phyloP scores from a whole-genome alignment of 1,140 invertebrate species.

The Drosophila navojoa region DNA sequence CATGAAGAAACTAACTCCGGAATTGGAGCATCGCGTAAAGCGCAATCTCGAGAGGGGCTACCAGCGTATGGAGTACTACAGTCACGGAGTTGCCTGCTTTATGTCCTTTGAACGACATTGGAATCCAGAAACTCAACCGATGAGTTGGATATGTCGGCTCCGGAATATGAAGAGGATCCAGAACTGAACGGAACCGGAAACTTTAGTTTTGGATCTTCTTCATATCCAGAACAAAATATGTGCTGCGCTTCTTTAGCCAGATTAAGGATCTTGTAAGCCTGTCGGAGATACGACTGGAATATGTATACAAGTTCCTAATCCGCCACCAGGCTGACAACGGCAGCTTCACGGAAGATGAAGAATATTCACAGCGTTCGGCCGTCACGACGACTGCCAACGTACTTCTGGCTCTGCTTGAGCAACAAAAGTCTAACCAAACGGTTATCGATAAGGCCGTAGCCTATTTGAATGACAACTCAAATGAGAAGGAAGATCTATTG shows the following conservation, averaged over 20 bases:
- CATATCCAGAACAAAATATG: too few species aligned
- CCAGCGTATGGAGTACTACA: conserved; percentile 96
- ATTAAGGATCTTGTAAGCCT: conserved; percentile 91
- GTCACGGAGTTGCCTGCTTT: conserved; percentile 95
- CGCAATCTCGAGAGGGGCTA: conserved; percentile 94
- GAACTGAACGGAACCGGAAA: conserved; percentile 88
- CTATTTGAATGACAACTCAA: conserved; percentile 85
- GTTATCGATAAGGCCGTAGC: conserved; percentile 83
- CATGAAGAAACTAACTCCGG: conserved; percentile 80
- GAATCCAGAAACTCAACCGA: too few species aligned
- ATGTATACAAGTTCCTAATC: conserved; percentile 92
- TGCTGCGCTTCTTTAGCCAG: conserved; percentile 93
- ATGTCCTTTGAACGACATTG: too few species aligned
- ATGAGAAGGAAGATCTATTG: conserved; percentile 87
- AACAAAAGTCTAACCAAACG: conserved; percentile 79
- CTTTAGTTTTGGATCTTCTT: too few species aligned
- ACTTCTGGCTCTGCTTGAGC: conserved; percentile 91
- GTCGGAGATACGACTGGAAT: conserved; percentile 89
- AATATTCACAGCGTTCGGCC: conserved; percentile 86
- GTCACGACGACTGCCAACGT: conserved; percentile 91
- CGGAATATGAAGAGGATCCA: conserved; percentile 69
- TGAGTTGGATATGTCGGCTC: too few species aligned
- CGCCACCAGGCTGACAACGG: conserved; percentile 91
- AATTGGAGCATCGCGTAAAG: conserved; percentile 89
- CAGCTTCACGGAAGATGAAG: conserved; percentile 91